A percentile compares a stretch with the other conserved stretches of the same genome.
Evolutionary conservation across 2,888 invertebrate species (phyloP).

Genomic region (Perizoma flavofasciatum): DNA sequence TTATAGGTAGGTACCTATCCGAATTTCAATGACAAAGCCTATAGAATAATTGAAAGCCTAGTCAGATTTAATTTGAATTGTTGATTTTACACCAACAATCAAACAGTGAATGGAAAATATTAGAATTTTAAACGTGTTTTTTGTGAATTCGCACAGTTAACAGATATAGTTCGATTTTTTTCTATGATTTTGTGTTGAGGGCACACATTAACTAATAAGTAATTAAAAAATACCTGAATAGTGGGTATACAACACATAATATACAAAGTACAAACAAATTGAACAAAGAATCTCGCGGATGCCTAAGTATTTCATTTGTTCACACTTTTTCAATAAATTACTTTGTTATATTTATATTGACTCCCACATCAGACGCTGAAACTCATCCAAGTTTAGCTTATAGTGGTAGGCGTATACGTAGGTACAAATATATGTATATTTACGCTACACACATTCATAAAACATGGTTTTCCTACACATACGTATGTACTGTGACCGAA

Average conservation of each 20-base stretch:
- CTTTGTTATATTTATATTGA: slow-evolving; percentile 3
- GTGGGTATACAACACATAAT: too few relatives aligned
- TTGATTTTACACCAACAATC: slow-evolving; percentile 10
- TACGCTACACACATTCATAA: not conserved
- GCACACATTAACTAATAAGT: too few relatives aligned
- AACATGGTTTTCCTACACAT: not conserved
- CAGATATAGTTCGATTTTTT: too few relatives aligned
- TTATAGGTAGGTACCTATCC: not conserved
- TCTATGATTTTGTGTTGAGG: too few relatives aligned
- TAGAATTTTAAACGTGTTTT: not conserved
- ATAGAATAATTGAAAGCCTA: slow-evolving; percentile 10
- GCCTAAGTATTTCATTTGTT: too few relatives aligned
- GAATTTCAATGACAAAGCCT: slow-evolving; percentile 5
- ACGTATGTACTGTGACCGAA: not conserved
- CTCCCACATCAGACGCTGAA: not conserved
- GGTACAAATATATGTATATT: not conserved
- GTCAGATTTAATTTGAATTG: slow-evolving; percentile 9
- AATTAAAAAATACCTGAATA: too few relatives aligned
- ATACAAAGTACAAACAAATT: too few relatives aligned
- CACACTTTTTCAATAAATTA: slow-evolving; percentile 1
- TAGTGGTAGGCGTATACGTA: not conserved
- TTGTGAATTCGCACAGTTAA: too few relatives aligned
- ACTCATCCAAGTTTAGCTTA: not conserved
- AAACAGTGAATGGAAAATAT: slow-evolving; percentile 7
- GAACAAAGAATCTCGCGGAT: not conserved